Conservation (phyloP, 92 coral and sea anemone species). For the Meandrina meandrites region DNA sequence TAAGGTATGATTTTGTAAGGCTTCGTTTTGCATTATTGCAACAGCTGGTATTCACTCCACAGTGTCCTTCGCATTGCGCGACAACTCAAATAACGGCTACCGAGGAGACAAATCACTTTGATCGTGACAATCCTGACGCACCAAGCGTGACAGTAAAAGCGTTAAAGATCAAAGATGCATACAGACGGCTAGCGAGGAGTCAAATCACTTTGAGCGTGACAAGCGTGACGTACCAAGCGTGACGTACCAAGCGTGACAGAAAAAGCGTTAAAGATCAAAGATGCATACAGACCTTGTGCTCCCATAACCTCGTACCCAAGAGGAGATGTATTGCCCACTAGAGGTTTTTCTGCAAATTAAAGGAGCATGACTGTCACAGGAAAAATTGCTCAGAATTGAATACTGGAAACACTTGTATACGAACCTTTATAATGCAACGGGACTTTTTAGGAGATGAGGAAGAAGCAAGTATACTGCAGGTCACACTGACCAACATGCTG, state of each 20-base stretch:
- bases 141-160: not conserved
- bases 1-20: not conserved
- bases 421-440: too few relatives aligned
- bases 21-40: not conserved
- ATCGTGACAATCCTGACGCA: not conserved
- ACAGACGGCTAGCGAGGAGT: too few relatives aligned
- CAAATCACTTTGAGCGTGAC: not conserved
- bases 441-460: too few relatives aligned
- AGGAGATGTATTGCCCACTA: not conserved
- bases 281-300: not conserved
- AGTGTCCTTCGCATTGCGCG: too few relatives aligned
- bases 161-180: too few relatives aligned
- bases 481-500: too few relatives aligned
- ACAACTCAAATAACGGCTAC: too few relatives aligned
- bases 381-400: not conserved
- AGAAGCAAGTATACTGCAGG: too few relatives aligned
- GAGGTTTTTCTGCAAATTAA: not conserved
- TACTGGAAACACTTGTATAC: too few relatives aligned
- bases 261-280: not conserved
- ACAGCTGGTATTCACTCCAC: not conserved
- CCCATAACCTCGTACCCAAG: slow-evolving; percentile 21
- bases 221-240: not conserved
- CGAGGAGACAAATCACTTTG: not conserved
- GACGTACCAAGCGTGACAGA: not conserved
- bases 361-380: not conserved